Percentiles rank a stretch among this genome's conserved stretches.
phyloP scores from a whole-genome alignment of 2,113 vertebrate species.

The Ornithorhynchus anatinus region DNA sequence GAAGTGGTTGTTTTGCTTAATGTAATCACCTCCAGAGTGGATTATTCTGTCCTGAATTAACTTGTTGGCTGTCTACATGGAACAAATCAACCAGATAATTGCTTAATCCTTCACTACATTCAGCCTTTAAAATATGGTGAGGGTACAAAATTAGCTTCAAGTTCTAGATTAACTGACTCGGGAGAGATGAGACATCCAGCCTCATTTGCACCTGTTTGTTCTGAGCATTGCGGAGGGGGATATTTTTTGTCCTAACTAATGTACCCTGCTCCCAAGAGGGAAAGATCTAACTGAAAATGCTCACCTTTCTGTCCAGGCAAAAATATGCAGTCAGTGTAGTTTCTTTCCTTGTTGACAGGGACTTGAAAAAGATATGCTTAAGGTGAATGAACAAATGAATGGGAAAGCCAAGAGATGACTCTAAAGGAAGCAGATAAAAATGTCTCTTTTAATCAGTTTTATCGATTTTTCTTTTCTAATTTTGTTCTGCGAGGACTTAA shows the following conservation, averaged over 20 bases:
- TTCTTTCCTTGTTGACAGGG: not conserved
- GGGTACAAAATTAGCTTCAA: not conserved
- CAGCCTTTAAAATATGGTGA: not conserved
- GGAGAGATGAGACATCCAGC: not conserved
- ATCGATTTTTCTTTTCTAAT: slow-evolving; percentile 22
- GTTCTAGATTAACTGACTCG: not conserved
- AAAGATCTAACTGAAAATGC: not conserved
- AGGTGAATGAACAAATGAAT: not conserved
- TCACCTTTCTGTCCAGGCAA: not conserved
- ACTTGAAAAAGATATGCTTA: not conserved
- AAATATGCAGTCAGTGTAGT: not conserved
- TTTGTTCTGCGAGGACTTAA: too few relatives aligned
- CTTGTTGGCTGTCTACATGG: too few relatives aligned
- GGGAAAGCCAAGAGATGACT: not conserved
- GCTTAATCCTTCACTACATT: too few relatives aligned
- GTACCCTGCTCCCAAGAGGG: not conserved
- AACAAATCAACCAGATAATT: too few relatives aligned
- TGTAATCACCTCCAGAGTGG: too few relatives aligned
- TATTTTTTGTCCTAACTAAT: not conserved
- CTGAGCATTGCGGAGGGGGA: not conserved
- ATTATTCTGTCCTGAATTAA: too few relatives aligned
- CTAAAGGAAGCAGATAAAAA: not conserved
- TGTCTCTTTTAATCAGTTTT: not conserved
- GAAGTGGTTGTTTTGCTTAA: too few relatives aligned
- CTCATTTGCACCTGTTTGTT: not conserved